Conservation (phyloP, 2,888 invertebrate species). For the Erannis defoliaria region DNA sequence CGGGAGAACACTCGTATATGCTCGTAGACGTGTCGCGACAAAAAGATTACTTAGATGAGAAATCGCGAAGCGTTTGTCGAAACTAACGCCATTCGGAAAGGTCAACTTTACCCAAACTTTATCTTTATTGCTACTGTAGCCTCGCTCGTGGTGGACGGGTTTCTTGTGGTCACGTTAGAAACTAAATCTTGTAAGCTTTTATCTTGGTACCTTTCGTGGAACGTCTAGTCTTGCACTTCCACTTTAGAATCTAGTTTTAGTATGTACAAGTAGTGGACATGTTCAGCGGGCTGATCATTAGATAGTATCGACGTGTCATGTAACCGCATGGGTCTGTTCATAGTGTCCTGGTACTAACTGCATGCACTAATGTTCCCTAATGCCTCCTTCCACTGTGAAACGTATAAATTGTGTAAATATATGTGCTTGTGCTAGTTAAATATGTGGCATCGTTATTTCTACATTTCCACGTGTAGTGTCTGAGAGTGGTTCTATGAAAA, state of each 20-base stretch:
- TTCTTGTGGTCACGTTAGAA: not conserved
- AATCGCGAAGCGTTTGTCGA: not conserved
- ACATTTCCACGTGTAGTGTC: not conserved
- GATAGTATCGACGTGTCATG: not conserved
- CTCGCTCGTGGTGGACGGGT: slow-evolving; percentile 9
- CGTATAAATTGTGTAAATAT: not conserved
- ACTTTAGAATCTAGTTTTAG: not conserved
- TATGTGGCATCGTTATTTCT: not conserved
- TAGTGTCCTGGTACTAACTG: not conserved
- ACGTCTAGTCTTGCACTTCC: slow-evolving; percentile 4
- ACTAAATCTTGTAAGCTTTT: not conserved
- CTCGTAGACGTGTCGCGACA: not conserved
- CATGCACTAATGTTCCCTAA: not conserved
- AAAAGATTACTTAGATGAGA: not conserved
- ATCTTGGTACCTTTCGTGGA: not conserved
- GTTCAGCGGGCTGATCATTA: not conserved
- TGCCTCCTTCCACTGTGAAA: too few relatives aligned
- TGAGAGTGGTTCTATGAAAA: not conserved
- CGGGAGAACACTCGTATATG: too few relatives aligned
- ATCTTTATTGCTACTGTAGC: not conserved
- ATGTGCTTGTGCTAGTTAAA: not conserved
- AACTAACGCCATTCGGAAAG: not conserved
- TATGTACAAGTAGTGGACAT: not conserved
- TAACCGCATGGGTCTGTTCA: not conserved
- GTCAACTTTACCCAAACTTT: not conserved